These are phyloP conservation scores for Drosophila pandora DNA, from an alignment of 1,140 invertebrate genomes.

Conservation along the genomic window DNA sequence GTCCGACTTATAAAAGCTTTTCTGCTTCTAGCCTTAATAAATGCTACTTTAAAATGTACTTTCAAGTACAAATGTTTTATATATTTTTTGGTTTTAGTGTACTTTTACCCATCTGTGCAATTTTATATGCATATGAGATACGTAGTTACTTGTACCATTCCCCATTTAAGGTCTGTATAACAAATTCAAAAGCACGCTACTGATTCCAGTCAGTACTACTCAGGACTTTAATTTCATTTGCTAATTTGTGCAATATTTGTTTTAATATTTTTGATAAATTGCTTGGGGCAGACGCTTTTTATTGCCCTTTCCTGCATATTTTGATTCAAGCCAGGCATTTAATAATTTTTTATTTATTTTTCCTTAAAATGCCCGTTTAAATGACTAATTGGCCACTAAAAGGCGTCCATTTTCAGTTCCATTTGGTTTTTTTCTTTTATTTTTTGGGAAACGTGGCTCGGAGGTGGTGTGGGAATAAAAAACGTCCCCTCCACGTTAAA, in stretches of 20 bases:
- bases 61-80: neutral
- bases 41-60: neutral
- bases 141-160: neutral
- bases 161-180: neutral
- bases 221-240: neutral
- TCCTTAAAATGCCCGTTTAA: neutral
- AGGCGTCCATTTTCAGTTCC: constrained; percentile 39
- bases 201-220: neutral
- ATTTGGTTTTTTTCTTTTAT: constrained; percentile 12
- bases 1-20: too few relatives aligned
- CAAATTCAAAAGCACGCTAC: neutral
- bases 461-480: neutral
- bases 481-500: constrained; percentile 34
- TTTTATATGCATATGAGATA: neutral
- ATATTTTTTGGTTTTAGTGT: neutral
- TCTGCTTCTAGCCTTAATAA: too few relatives aligned
- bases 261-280: neutral
- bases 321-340: neutral
- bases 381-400: constrained; percentile 59
- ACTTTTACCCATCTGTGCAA: neutral
- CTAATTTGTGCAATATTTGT: neutral
- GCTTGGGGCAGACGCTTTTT: neutral
- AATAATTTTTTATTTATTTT: neutral
- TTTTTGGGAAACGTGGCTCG: constrained; percentile 1
- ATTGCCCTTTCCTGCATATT: neutral